Base-by-base conservation (phyloP, 2,888 invertebrate species). In the Acanthosoma haemorrhoidale region DNA sequence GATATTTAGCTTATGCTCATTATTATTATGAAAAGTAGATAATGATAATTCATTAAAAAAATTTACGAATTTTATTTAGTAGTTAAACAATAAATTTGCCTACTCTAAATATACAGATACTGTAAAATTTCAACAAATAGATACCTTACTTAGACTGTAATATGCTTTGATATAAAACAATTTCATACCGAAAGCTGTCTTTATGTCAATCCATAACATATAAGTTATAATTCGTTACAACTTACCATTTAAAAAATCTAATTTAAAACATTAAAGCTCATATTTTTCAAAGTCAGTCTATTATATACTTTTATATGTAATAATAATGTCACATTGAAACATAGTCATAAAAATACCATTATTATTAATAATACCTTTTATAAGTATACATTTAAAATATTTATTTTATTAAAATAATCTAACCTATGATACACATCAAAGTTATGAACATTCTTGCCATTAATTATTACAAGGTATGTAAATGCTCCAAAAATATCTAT, bases 271-370 rank as follows among this genome's bases (percentile, higher is more conserved):
- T 63, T 63, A 63, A 63, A 63, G 63, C 63, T 63, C 63, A 63
- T 63, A 63, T 39, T 63, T 61, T 61, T 63, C 63, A 39, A 51
- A 39, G 29, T 63, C 63, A 63, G 63, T 63, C 63, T 39, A 63
- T 63, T 63, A 39, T 21, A 63, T 21, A 16, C 51, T 61, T 61
- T 38, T 15, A 39, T 63, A n/a, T 63, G 63, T 63, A 41, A 41
- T 21, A 29, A 38, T 39, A 63, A 38, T 38, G 36, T 36, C 16
- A 59, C 59, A 59, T 59, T 32, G 15, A 59, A 59, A 32, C 34
- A 58, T 63, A 38, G 13, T 39, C 63, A 15, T 38, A 63, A n/a
- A 63, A 63, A 63, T 39, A 63, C 38, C 38, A 63, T 21, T 25
- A 39, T 39, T 41, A 29, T 39, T 29, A 39, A 29, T 39, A 51